A percentile compares a stretch with the other conserved stretches of the same genome.
Evolutionary conservation across 2,888 invertebrate species (phyloP).

Genomic region (Yponomeuta cagnagella): DNA sequence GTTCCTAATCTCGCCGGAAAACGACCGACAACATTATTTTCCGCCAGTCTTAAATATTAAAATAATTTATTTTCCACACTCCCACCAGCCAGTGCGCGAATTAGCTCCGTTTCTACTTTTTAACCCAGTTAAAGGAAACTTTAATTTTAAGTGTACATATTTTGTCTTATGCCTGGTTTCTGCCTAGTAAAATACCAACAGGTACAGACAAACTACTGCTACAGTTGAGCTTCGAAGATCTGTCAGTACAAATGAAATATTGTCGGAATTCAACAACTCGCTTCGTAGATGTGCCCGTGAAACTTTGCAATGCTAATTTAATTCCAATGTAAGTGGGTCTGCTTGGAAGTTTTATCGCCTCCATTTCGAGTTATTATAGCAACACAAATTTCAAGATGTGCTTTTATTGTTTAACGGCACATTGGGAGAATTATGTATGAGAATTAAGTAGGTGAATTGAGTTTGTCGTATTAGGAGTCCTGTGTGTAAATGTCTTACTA

Average conservation of each 20-base stretch:
- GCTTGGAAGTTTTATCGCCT: slow-evolving; percentile 46
- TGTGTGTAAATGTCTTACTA: not conserved
- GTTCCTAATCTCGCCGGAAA: slow-evolving; percentile 70
- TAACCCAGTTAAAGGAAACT: slow-evolving; percentile 32
- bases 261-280: not conserved
- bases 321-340: slow-evolving; percentile 54
- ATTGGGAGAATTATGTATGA: not conserved
- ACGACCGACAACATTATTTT: slow-evolving; percentile 68
- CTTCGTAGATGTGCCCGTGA: slow-evolving; percentile 9
- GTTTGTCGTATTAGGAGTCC: not conserved
- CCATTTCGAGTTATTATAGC: slow-evolving; percentile 22
- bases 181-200: not conserved
- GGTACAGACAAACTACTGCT: not conserved
- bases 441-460: slow-evolving; percentile 2
- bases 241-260: slow-evolving; percentile 3
- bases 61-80: slow-evolving; percentile 63
- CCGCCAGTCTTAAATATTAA: slow-evolving; percentile 62
- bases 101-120: not conserved
- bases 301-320: slow-evolving; percentile 71
- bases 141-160: slow-evolving; percentile 23
- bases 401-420: slow-evolving; percentile 4
- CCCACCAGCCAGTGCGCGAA: slow-evolving; percentile 23
- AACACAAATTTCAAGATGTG: slow-evolving; percentile 2
- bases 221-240: not conserved
- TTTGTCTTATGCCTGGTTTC: too few species aligned